These are phyloP conservation scores for Gymnoscopelus braueri DNA, from an alignment of 2,797 vertebrate genomes.

Conservation along the genomic window DNA sequence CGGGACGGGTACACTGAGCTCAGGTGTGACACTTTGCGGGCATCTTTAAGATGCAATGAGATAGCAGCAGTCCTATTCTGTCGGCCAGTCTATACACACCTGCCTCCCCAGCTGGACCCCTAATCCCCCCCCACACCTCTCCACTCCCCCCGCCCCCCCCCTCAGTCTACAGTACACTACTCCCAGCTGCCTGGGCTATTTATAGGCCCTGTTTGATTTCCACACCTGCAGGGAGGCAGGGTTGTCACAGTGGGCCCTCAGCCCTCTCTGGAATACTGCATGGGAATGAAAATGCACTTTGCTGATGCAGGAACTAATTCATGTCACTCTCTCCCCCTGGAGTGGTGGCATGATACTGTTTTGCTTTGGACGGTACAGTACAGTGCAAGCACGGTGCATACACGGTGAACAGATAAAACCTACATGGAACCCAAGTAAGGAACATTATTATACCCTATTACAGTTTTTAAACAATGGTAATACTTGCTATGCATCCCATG, in stretches of 20 bases:
- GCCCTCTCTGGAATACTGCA: constrained; percentile 78
- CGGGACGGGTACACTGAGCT: neutral
- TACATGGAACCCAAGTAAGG: constrained; percentile 52
- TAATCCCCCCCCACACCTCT: constrained; percentile 43
- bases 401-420: constrained; percentile 16
- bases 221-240: constrained; percentile 88
- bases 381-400: constrained; percentile 59
- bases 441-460: neutral
- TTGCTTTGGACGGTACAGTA: constrained; percentile 61
- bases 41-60: constrained; percentile 27
- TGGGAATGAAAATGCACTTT: constrained; percentile 81
- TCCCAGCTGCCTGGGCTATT: constrained; percentile 90
- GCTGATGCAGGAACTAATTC: constrained; percentile 82
- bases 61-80: constrained; percentile 65
- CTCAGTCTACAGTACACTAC: constrained; percentile 73
- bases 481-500: no score
- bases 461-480: no score
- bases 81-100: constrained; percentile 80
- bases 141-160: constrained; percentile 11
- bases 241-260: constrained; percentile 80
- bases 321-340: constrained; percentile 67
- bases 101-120: constrained; percentile 81
- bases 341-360: constrained; percentile 52
- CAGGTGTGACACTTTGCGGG: neutral
- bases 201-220: constrained; percentile 90